Evolutionary conservation across 2,888 invertebrate genomes (phyloP), one percentile per base, ranked within the genome.

Genomic region (Halictus ligatus): DNA sequence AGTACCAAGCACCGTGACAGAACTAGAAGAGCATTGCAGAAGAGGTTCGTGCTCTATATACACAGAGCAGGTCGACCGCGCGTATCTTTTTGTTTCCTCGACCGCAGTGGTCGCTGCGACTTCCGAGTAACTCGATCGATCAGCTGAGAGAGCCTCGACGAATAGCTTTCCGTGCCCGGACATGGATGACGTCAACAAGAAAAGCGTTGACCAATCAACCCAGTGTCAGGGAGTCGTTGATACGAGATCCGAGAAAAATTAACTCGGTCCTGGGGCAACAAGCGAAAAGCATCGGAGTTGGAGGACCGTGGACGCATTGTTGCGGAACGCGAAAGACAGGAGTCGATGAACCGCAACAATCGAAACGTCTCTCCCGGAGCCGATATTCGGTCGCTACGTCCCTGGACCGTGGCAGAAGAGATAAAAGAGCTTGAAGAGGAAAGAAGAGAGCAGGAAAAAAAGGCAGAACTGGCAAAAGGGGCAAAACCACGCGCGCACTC

Each of bases 401-500:
- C 90, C 90, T 90, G 90, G 87, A 75, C 81, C 85, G 76, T 75
- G 75, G 76, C 81, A 89, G 87, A 89, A 50, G 71, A 89, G 86
- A 90, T 86, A 84, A 89, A 87, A 88, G 85, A 79, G 40, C 88
- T 80, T 86, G 89, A 88, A 78, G 88, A 84, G 88, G 67, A 78
- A 84, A 84, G 86, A 81, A 85, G 83, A 86, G 87, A 78, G 81
- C 54, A 88, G 84, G 76, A 85, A 82, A 86, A 90, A 91, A 88
- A 85, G 84, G 86, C 77, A 80, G 88, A 90, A 86, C 87, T 87
- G 86, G 91, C 90, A 91, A 91, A 92, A 92, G 92, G 89, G 91
- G 89, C 90, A 92, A 92, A 92, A 92, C 91, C 89, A 75, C 84
- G 83, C 71, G 72, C 84, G 10, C 78, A 78, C 78, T 58, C 48